phyloP scores from a whole-genome alignment of 1,140 invertebrate genomes.

The Temnothorax curvispinosus region DNA sequence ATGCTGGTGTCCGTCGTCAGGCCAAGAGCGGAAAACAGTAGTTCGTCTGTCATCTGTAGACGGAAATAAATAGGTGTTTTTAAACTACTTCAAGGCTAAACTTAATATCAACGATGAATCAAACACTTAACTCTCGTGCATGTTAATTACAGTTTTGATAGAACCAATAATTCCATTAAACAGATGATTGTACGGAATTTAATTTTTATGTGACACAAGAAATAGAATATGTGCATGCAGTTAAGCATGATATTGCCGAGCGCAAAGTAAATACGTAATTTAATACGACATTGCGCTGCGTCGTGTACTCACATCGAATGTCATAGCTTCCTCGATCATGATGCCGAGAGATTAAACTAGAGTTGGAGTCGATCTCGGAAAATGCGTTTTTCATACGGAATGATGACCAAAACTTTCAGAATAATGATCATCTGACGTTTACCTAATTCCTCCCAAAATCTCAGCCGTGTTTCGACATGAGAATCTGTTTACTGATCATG shows the following conservation, averaged over 20 bases:
- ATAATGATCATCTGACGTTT: background rate
- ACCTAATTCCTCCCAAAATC: background rate
- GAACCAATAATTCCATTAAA: background rate
- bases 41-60: constrained; percentile 82
- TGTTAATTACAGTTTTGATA: background rate
- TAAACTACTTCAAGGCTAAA: background rate
- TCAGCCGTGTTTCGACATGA: background rate
- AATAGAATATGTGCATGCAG: background rate
- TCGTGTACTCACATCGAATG: constrained; percentile 77
- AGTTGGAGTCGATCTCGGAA: background rate
- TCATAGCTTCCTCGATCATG: constrained; percentile 81
- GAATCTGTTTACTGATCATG: background rate
- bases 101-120: background rate
- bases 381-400: background rate
- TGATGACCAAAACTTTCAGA: background rate
- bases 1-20: constrained; percentile 75
- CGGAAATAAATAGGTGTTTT: constrained; percentile 3
- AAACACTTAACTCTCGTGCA: background rate
- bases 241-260: background rate
- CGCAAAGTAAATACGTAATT: background rate
- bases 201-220: background rate
- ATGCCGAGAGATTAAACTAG: background rate
- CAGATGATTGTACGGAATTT: background rate
- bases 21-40: constrained; percentile 82
- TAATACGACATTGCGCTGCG: background rate